Evolutionary conservation across 2,113 vertebrate species (phyloP).

Genomic region (Salminus brasiliensis): DNA sequence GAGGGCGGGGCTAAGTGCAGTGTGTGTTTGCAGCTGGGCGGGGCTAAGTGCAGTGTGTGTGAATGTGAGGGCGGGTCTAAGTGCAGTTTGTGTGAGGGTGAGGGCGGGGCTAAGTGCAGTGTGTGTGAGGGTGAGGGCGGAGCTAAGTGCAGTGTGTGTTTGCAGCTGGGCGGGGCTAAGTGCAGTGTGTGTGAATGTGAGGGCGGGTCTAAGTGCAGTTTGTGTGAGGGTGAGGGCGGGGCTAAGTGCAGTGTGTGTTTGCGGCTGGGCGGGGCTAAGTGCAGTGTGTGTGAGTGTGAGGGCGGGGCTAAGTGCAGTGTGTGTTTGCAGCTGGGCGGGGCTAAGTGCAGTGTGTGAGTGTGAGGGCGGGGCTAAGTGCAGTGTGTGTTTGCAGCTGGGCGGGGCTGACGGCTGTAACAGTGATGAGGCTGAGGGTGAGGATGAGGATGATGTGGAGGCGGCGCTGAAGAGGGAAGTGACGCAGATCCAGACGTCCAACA

Average conservation of each 20-base stretch:
- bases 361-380: background rate
- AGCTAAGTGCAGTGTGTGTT: too few species aligned
- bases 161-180: too few species aligned
- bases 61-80: conserved; percentile 1
- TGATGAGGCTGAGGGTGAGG: conserved; percentile 75
- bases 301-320: too few species aligned
- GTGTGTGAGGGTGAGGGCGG: conserved; percentile 70
- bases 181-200: too few species aligned
- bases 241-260: background rate
- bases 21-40: too few species aligned
- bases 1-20: too few species aligned
- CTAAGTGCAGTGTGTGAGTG: conserved; percentile 52
- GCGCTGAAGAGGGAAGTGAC: conserved; percentile 91
- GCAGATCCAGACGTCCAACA: conserved; percentile 78
- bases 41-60: too few species aligned
- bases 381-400: conserved; percentile 69
- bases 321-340: conserved; percentile 74
- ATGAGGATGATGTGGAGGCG: conserved; percentile 85
- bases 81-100: conserved; percentile 67
- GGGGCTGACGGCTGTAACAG: conserved; percentile 68
- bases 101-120: conserved; percentile 67
- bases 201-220: too few species aligned
- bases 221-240: background rate
- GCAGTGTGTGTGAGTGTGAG: too few species aligned
- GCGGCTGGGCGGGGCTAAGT: too few species aligned